Evolutionary conservation across 1,140 invertebrate species (phyloP).

Genomic region (Leptinotarsa defecta): DNA sequence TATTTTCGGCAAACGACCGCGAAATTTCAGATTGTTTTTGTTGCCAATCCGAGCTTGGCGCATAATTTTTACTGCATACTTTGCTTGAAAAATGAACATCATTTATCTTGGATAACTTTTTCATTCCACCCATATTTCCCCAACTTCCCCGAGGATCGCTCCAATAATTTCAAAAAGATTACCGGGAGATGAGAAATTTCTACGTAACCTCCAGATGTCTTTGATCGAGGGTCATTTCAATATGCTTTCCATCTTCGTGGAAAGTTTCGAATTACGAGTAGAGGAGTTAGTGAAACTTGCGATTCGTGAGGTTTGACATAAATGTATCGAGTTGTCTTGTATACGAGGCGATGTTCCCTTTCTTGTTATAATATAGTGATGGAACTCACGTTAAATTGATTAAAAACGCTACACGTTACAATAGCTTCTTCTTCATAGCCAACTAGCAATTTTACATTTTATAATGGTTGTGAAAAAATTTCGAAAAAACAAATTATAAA

Average conservation of each 20-base stretch:
- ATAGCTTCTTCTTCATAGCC: too few relatives aligned
- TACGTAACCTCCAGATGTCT: neutral
- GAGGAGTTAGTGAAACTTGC: neutral
- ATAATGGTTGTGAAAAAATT: too few relatives aligned
- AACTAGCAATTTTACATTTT: too few relatives aligned
- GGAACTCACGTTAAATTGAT: too few relatives aligned
- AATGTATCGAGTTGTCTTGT: too few relatives aligned
- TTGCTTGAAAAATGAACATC: neutral
- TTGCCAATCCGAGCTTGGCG: neutral
- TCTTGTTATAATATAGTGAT: too few relatives aligned
- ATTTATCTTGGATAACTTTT: neutral
- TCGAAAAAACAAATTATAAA: too few relatives aligned
- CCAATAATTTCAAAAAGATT: neutral
- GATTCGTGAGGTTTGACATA: too few relatives aligned
- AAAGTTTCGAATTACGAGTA: neutral
- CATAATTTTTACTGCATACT: neutral
- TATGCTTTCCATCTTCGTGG: neutral
- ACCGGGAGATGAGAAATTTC: neutral
- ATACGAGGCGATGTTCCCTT: too few relatives aligned
- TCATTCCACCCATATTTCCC: neutral
- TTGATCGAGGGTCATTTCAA: neutral
- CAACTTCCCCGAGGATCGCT: neutral
- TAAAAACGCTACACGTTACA: too few relatives aligned
- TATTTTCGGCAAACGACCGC: too few relatives aligned
- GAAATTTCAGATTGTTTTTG: neutral